These are phyloP conservation scores for Cremastinae sp. DNA, from an alignment of 2,888 invertebrate species.

Conservation along the genomic window DNA sequence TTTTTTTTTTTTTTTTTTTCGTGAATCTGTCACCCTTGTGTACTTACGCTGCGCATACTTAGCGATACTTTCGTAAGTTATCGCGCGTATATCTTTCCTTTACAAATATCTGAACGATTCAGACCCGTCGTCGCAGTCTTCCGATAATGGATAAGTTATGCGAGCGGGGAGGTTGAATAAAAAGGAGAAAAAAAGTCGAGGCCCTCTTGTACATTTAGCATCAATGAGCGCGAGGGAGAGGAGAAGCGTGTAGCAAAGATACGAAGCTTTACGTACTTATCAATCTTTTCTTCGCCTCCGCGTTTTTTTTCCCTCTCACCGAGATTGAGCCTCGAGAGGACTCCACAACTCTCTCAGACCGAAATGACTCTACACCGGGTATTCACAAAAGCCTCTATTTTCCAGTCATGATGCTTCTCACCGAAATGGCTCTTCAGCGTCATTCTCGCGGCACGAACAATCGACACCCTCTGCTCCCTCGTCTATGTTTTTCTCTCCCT, in stretches of 20 bases:
- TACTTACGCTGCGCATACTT: too few species aligned
- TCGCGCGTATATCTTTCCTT: conserved; percentile 22
- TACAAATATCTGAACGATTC: conserved; percentile 39
- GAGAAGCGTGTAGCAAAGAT: conserved; percentile 34
- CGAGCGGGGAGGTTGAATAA: too few species aligned
- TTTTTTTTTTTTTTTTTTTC: background rate
- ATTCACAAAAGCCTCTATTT: conserved; percentile 4
- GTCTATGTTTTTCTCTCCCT: background rate
- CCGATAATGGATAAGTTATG: conserved; percentile 19
- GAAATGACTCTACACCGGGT: conserved; percentile 3
- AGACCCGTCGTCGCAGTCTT: conserved; percentile 25
- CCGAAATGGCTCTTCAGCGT: conserved; percentile 7
- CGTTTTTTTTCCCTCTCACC: background rate
- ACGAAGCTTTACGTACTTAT: conserved; percentile 29
- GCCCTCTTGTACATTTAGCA: conserved; percentile 5
- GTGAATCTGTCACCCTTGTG: background rate
- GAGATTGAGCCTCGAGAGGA: background rate
- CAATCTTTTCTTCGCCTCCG: conserved; percentile 37
- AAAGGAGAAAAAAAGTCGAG: background rate
- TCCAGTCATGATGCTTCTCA: conserved; percentile 3
- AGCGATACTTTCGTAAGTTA: conserved; percentile 11
- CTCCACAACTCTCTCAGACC: background rate
- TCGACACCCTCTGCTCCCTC: conserved; percentile 25
- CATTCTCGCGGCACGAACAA: conserved; percentile 35
- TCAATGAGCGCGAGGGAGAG: too few species aligned